Conservation (phyloP, 2,888 invertebrate genomes). For the Agapostemon virescens region DNA sequence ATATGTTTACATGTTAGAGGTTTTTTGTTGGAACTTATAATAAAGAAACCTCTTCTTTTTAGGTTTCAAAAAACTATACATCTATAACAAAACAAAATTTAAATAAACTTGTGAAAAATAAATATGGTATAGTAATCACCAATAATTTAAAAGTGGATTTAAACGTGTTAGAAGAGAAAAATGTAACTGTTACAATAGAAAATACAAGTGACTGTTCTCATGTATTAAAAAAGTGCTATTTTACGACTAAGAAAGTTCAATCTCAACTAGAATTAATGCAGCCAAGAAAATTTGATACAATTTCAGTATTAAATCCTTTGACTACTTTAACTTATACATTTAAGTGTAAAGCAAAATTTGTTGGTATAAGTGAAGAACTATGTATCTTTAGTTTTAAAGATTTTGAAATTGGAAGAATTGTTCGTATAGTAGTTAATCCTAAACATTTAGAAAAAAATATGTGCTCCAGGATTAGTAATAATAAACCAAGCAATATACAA, state of each 20-base stretch:
- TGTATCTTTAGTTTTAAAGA: conserved; percentile 84
- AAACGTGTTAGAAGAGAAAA: conserved; percentile 79
- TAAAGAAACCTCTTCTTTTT: conserved; percentile 29
- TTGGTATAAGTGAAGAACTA: conserved; percentile 84
- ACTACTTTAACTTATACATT: conserved; percentile 81
- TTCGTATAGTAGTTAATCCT: conserved; percentile 82
- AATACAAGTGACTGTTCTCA: conserved; percentile 80
- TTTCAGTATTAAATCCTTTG: conserved; percentile 79
- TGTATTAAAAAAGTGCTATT: conserved; percentile 81
- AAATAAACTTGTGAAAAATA: conserved; percentile 76
- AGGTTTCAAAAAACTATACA: conserved; percentile 47
- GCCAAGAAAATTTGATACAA: conserved; percentile 77
- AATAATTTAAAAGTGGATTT: conserved; percentile 79
- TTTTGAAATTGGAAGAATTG: conserved; percentile 84
- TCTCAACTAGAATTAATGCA: conserved; percentile 82
- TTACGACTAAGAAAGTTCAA: conserved; percentile 81
- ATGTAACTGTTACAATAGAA: conserved; percentile 81
- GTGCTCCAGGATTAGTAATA: neutral
- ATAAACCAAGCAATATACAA: conserved; percentile 3
- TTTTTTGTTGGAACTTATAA: too few relatives aligned
- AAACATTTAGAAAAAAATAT: conserved; percentile 44
- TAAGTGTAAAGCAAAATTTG: conserved; percentile 83
- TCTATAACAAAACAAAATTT: conserved; percentile 45
- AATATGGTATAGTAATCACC: conserved; percentile 82
- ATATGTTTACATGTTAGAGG: too few relatives aligned